Conservation (phyloP, 1,140 invertebrate species). For the Stratiolaelaps scimitus region DNA sequence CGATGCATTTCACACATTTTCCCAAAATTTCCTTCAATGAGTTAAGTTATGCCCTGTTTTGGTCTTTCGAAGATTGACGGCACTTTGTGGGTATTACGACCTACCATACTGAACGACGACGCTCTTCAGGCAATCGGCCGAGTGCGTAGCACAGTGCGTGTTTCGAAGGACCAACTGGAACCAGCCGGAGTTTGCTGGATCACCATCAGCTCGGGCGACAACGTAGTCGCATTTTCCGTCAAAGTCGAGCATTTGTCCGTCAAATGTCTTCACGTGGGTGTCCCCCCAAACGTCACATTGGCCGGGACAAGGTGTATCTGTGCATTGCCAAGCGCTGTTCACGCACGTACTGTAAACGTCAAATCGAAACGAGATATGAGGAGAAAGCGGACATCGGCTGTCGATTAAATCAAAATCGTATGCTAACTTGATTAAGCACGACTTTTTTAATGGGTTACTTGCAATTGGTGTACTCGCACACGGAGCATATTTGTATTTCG, state of each 20-base stretch:
- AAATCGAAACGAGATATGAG: slow-evolving; percentile 37
- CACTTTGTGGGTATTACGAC: too few species aligned
- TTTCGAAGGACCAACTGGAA: slow-evolving; percentile 18
- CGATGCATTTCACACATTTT: too few species aligned
- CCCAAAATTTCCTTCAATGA: too few species aligned
- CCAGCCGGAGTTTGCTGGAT: not conserved
- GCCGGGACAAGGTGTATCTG: slow-evolving; percentile 44
- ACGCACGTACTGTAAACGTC: slow-evolving; percentile 44
- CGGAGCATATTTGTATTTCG: too few species aligned
- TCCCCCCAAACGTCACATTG: slow-evolving; percentile 68
- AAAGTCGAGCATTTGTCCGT: slow-evolving; percentile 64
- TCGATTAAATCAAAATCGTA: too few species aligned
- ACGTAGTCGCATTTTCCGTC: slow-evolving; percentile 74
- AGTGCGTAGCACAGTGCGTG: not conserved
- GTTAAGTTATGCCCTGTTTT: too few species aligned
- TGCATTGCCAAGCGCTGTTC: slow-evolving; percentile 41
- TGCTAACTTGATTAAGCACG: too few species aligned
- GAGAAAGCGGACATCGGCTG: too few species aligned
- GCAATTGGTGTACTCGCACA: too few species aligned
- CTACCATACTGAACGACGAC: slow-evolving; percentile 10
- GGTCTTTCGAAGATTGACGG: too few species aligned
- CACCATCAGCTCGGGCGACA: slow-evolving; percentile 55
- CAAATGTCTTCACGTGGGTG: slow-evolving; percentile 73
- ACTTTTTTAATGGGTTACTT: too few species aligned
- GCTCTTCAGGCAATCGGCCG: slow-evolving; percentile 10